A percentile compares a stretch with the other conserved stretches of the same genome.
These are phyloP conservation scores for Cecropterus lyciades DNA, from an alignment of 1,140 invertebrate species.

Conservation along the genomic window DNA sequence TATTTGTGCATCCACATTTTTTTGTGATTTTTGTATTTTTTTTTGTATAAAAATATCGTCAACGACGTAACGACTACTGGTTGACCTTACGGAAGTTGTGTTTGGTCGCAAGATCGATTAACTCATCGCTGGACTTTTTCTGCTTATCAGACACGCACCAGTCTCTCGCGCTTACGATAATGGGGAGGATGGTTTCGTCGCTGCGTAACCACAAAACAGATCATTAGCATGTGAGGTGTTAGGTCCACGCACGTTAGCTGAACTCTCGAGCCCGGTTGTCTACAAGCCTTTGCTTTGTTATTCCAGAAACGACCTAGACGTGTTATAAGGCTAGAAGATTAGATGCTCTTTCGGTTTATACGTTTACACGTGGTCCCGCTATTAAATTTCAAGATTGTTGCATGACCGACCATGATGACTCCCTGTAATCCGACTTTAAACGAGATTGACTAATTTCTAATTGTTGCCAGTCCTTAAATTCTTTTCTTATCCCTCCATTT, in stretches of 20 bases:
- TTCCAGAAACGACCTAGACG: slow-evolving; percentile 2
- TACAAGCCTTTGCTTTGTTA: slow-evolving; percentile 13
- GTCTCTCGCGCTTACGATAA: slow-evolving; percentile 76
- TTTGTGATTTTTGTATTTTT: slow-evolving; percentile 65
- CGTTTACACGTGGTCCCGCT: not conserved
- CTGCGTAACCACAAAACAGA: slow-evolving; percentile 69
- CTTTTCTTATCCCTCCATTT: too few species aligned
- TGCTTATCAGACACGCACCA: slow-evolving; percentile 66
- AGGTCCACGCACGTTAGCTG: slow-evolving; percentile 20
- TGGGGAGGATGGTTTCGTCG: slow-evolving; percentile 71
- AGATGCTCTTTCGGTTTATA: not conserved
- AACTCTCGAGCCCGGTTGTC: slow-evolving; percentile 14
- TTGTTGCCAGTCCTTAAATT: too few species aligned
- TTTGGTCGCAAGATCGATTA: slow-evolving; percentile 60
- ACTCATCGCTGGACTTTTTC: slow-evolving; percentile 54
- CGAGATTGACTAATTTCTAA: too few species aligned
- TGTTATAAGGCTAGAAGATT: slow-evolving; percentile 10
- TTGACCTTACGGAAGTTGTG: slow-evolving; percentile 63
- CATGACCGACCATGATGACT: too few species aligned
- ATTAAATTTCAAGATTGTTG: not conserved
- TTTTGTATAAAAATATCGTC: slow-evolving; percentile 67
- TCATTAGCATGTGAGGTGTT: slow-evolving; percentile 19
- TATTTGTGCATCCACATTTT: slow-evolving; percentile 79
- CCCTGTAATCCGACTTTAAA: too few species aligned
- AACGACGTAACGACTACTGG: slow-evolving; percentile 52